Evolutionary conservation across 2,113 vertebrate species (phyloP).

Genomic region (Thalassoma bifasciatum): DNA sequence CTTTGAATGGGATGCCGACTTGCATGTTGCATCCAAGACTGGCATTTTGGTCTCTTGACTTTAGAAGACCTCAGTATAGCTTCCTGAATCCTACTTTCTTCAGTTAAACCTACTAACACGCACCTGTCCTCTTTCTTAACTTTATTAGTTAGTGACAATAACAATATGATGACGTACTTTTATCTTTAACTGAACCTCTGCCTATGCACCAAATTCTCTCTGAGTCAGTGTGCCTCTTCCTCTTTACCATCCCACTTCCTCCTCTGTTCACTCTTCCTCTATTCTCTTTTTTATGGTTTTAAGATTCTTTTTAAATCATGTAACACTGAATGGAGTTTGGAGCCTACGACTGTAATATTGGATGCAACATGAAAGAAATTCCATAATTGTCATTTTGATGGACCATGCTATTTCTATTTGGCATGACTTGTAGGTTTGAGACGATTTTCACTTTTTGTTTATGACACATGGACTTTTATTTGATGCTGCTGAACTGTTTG

Average conservation of each 20-base stretch:
- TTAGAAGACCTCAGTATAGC: slow-evolving; percentile 1
- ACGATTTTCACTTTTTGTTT: slow-evolving; percentile 26
- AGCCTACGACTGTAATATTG: slow-evolving; percentile 6
- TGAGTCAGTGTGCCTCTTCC: slow-evolving; percentile 6
- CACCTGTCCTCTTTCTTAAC: neutral
- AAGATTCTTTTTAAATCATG: neutral
- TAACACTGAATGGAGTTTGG: slow-evolving; percentile 25
- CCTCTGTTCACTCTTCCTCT: slow-evolving; percentile 20
- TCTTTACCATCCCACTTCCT: slow-evolving; percentile 3
- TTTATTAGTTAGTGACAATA: neutral
- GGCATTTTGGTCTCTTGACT: slow-evolving; percentile 18
- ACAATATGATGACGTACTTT: slow-evolving; percentile 14
- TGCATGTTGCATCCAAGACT: slow-evolving; percentile 47
- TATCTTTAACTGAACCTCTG: slow-evolving; percentile 9
- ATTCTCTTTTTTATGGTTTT: too few relatives aligned
- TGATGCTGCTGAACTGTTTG: neutral
- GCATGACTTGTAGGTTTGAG: slow-evolving; percentile 37
- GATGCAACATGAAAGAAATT: slow-evolving; percentile 16
- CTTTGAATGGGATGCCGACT: slow-evolving; percentile 35
- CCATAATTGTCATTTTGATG: neutral
- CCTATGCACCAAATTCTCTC: neutral
- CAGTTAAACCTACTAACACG: slow-evolving; percentile 13
- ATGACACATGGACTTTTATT: slow-evolving; percentile 23
- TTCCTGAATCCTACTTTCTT: slow-evolving; percentile 10
- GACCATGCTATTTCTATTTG: slow-evolving; percentile 19